These are phyloP conservation scores for Proteles cristata DNA, from an alignment of 2,113 vertebrate genomes.

Conservation along the genomic window DNA sequence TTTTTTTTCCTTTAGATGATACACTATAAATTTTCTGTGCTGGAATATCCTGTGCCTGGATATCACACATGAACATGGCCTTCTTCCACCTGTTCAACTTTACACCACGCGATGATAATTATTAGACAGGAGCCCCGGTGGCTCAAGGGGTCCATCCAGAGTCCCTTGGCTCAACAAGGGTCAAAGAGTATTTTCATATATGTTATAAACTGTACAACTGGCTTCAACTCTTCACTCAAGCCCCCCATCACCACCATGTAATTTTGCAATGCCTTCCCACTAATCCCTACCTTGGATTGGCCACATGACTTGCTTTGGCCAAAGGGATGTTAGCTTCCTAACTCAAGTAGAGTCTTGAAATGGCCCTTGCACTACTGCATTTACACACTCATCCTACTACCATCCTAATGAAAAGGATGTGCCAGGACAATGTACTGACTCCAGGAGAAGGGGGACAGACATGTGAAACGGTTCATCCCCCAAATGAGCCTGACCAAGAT, in stretches of 20 bases:
- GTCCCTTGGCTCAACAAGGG: too few species aligned
- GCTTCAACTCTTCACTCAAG: neutral
- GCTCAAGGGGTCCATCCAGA: neutral
- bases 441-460: neutral
- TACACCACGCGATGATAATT: too few species aligned
- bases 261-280: neutral
- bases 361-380: neutral
- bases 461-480: neutral
- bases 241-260: neutral
- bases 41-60: neutral
- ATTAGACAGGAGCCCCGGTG: neutral
- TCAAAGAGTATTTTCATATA: neutral
- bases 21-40: neutral
- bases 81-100: neutral
- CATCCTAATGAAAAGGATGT: neutral
- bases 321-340: neutral
- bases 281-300: neutral
- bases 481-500: neutral
- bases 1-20: neutral
- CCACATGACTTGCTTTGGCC: neutral
- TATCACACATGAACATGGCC: neutral
- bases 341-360: neutral
- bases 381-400: neutral
- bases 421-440: neutral
- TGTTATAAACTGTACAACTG: neutral